Conservation (phyloP, 1,140 invertebrate species). For the Callitettix versicolor region DNA sequence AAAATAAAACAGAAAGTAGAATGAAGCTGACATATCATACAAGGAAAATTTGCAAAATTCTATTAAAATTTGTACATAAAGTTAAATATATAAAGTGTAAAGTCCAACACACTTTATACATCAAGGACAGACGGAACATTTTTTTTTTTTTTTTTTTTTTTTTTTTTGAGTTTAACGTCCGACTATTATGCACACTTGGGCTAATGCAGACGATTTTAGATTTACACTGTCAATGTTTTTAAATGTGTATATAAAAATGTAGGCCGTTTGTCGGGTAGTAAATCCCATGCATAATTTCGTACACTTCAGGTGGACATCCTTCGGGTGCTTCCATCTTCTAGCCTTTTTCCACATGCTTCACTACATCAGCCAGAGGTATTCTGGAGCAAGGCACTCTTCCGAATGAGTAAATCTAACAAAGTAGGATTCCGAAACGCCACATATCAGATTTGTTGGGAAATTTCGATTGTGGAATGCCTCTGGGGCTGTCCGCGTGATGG, state of each 20-base stretch:
- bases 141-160: too few species aligned
- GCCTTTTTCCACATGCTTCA: slow-evolving; percentile 94
- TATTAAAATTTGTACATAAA: slow-evolving; percentile 12
- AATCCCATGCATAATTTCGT: slow-evolving; percentile 95
- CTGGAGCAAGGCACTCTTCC: slow-evolving; percentile 97
- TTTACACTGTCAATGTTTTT: slow-evolving; percentile 40
- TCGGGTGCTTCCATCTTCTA: slow-evolving; percentile 99
- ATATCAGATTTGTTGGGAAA: slow-evolving; percentile 99
- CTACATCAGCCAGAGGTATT: slow-evolving; percentile 94
- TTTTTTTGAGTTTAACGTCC: too few species aligned
- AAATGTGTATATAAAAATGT: slow-evolving; percentile 69
- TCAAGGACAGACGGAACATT: too few species aligned
- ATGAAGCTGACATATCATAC: too few species aligned
- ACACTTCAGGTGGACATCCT: slow-evolving; percentile 89
- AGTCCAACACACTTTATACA: slow-evolving; percentile 6
- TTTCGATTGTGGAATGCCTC: slow-evolving; percentile 92
- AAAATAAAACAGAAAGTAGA: slow-evolving; percentile 10
- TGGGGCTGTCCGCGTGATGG: slow-evolving; percentile 99
- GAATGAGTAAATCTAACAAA: slow-evolving; percentile 99
- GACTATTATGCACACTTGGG: too few species aligned
- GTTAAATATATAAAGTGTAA: slow-evolving; percentile 5
- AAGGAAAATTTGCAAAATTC: slow-evolving; percentile 3
- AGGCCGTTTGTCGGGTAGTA: slow-evolving; percentile 77
- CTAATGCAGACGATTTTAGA: background rate
- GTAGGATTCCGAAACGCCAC: slow-evolving; percentile 98